Evolutionary conservation across 2,797 vertebrate species (phyloP).

Genomic region (Steatocranus sp.): DNA sequence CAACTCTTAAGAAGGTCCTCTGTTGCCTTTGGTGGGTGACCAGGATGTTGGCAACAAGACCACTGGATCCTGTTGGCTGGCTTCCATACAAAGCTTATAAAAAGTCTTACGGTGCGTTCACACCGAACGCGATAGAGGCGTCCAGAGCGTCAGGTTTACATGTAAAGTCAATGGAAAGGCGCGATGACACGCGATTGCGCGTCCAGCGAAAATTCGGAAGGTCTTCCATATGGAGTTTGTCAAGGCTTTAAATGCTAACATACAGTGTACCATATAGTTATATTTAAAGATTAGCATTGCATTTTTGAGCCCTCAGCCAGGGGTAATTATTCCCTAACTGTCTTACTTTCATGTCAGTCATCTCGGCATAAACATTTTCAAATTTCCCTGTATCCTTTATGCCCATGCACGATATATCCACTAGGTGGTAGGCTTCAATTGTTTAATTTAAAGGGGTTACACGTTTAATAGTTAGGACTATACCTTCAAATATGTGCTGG

Average conservation of each 20-base stretch:
- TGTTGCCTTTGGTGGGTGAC: not conserved
- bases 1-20: not conserved
- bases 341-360: not conserved
- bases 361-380: not conserved
- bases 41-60: not conserved
- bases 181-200: no score
- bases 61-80: not conserved
- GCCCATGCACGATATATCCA: slow-evolving; percentile 3
- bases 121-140: no score
- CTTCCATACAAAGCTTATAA: not conserved
- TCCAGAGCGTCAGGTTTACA: no score
- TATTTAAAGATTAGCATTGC: not conserved
- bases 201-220: no score
- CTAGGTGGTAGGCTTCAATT: slow-evolving; percentile 60
- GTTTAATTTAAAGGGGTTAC: not conserved
- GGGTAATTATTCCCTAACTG: not conserved
- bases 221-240: not conserved
- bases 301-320: not conserved
- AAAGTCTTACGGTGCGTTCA: no score
- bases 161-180: no score
- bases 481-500: not conserved
- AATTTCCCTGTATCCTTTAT: not conserved
- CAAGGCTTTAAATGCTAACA: not conserved
- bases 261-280: not conserved
- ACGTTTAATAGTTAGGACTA: not conserved